Percentiles rank a stretch among this genome's conserved stretches.
phyloP scores from a whole-genome alignment of 2,113 vertebrate species.

The Campylomormyrus numenius region DNA sequence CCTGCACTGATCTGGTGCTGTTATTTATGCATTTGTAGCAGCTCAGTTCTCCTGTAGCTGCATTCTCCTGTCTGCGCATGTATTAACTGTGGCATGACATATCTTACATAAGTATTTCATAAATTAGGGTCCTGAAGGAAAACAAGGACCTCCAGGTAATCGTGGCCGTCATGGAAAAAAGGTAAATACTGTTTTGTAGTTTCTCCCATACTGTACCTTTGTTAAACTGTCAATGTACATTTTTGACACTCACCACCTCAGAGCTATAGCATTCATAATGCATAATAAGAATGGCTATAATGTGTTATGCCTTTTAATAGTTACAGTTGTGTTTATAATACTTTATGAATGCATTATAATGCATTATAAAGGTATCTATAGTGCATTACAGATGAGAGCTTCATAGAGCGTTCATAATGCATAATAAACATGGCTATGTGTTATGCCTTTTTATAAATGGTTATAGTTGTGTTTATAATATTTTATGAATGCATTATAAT shows the following conservation, averaged over 20 bases:
- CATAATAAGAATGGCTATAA: neutral
- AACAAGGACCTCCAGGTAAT: conserved; percentile 71
- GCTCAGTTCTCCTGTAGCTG: neutral
- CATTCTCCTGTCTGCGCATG: neutral
- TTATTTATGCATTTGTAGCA: neutral
- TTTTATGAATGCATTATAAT: neutral
- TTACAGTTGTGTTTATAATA: no score
- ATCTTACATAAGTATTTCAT: neutral
- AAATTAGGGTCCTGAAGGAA: conserved; percentile 81
- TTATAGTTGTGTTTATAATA: neutral
- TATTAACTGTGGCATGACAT: neutral
- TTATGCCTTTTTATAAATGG: neutral
- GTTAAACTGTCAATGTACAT: neutral
- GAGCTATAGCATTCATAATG: neutral
- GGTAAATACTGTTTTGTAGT: conserved; percentile 51
- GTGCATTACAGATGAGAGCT: no score
- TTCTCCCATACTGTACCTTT: neutral
- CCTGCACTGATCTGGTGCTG: neutral
- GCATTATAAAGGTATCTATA: no score
- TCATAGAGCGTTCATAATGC: neutral
- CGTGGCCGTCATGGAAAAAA: conserved; percentile 84
- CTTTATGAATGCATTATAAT: no score
- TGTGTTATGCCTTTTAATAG: neutral
- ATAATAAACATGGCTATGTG: neutral
- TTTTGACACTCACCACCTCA: neutral